Evolutionary conservation across 2,888 invertebrate genomes (phyloP).

Genomic region (Smittia aterrima): DNA sequence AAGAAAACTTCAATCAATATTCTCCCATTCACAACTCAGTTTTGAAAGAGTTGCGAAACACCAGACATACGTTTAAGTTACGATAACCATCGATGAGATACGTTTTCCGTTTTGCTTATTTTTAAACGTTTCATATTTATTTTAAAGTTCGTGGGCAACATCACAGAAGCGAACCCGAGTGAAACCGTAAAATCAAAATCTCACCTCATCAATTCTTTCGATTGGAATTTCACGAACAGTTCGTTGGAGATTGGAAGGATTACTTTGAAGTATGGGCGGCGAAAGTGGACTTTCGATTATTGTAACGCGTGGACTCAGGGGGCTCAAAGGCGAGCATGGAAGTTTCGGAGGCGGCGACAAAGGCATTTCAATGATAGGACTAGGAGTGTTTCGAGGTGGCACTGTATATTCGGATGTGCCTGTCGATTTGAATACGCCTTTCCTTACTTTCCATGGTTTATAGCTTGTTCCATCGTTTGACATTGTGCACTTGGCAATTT

Average conservation of each 20-base stretch:
- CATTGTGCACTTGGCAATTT: conserved; percentile 16
- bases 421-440: conserved; percentile 58
- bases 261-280: conserved; percentile 46
- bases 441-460: conserved; percentile 73
- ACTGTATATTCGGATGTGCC: conserved; percentile 54
- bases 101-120: too few species aligned
- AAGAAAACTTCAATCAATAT: too few species aligned
- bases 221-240: conserved; percentile 52
- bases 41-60: neutral
- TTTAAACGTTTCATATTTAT: too few species aligned
- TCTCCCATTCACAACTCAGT: too few species aligned
- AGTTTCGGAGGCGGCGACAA: conserved; percentile 49
- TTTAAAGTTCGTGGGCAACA: too few species aligned
- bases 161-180: too few species aligned
- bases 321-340: conserved; percentile 21
- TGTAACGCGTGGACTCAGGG: conserved; percentile 45
- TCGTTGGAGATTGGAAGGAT: conserved; percentile 37
- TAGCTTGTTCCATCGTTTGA: conserved; percentile 60
- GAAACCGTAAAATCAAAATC: neutral
- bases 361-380: conserved; percentile 55
- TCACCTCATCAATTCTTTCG: conserved; percentile 53
- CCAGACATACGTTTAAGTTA: neutral
- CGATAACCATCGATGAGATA: too few species aligned
- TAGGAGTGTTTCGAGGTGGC: conserved; percentile 49
- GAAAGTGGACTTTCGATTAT: conserved; percentile 47